Evolutionary conservation across 2,113 vertebrate species (phyloP).

Genomic region (Lasiurus borealis): DNA sequence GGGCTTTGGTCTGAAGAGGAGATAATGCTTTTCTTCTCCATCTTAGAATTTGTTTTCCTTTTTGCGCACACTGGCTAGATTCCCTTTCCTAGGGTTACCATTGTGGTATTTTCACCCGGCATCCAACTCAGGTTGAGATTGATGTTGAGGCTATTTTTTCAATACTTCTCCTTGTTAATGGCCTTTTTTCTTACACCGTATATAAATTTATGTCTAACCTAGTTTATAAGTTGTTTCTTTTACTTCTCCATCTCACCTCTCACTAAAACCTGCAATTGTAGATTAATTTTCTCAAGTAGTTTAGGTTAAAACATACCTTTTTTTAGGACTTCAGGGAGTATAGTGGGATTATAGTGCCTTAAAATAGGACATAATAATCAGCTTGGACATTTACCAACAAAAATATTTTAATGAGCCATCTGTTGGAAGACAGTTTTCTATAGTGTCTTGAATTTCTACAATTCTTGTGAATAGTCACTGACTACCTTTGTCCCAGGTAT

Average conservation of each 20-base stretch:
- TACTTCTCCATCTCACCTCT: background rate
- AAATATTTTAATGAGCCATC: constrained; percentile 20
- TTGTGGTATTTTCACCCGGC: background rate
- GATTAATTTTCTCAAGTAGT: constrained; percentile 32
- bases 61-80: background rate
- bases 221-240: background rate
- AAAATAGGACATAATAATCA: background rate
- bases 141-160: background rate
- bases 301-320: background rate
- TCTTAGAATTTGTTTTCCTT: background rate
- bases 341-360: background rate
- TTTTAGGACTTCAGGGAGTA: background rate
- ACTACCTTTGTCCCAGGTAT: background rate
- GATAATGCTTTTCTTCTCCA: background rate
- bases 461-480: background rate
- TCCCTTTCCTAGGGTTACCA: background rate
- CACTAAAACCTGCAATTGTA: background rate
- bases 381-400: background rate
- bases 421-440: background rate
- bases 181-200: background rate
- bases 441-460: background rate
- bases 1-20: background rate
- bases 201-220: background rate
- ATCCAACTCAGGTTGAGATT: background rate
- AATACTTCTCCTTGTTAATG: background rate